Percentiles rank a stretch among this genome's conserved stretches.
These are phyloP conservation scores for Dermatemys mawii DNA, from an alignment of 2,113 vertebrate species.

Conservation along the genomic window DNA sequence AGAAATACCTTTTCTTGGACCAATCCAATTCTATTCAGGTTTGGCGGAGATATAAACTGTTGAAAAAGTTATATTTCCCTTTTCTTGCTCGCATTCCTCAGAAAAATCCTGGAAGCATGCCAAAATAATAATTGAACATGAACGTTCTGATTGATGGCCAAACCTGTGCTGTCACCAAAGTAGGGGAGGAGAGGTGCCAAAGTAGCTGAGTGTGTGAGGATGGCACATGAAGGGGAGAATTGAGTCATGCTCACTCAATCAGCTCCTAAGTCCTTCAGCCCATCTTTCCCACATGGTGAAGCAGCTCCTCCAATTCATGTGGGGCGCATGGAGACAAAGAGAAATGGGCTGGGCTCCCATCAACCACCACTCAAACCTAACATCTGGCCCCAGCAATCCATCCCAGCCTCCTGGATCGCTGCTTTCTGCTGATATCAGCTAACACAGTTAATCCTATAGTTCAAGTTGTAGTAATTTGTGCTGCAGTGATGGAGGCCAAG, in stretches of 20 bases:
- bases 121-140: background rate
- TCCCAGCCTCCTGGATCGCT: background rate
- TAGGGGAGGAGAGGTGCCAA: background rate
- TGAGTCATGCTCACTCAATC: too few relatives aligned
- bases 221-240: background rate
- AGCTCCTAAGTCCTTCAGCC: too few relatives aligned
- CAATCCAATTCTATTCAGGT: background rate
- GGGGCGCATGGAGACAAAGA: background rate
- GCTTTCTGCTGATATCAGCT: background rate
- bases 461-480: background rate
- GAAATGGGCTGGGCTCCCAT: background rate
- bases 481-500: background rate
- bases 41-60: background rate
- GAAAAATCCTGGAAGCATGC: background rate
- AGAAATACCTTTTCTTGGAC: background rate
- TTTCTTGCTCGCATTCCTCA: background rate
- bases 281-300: background rate
- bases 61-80: background rate
- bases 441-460: background rate
- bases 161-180: background rate
- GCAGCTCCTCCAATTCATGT: background rate
- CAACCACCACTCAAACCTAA: background rate
- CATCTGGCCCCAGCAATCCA: background rate
- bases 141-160: accelerated
- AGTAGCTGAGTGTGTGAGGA: background rate